Percentiles rank a stretch among this genome's conserved stretches.
These are phyloP conservation scores for Zelleria hepariella DNA, from an alignment of 2,888 invertebrate genomes.

Conservation along the genomic window DNA sequence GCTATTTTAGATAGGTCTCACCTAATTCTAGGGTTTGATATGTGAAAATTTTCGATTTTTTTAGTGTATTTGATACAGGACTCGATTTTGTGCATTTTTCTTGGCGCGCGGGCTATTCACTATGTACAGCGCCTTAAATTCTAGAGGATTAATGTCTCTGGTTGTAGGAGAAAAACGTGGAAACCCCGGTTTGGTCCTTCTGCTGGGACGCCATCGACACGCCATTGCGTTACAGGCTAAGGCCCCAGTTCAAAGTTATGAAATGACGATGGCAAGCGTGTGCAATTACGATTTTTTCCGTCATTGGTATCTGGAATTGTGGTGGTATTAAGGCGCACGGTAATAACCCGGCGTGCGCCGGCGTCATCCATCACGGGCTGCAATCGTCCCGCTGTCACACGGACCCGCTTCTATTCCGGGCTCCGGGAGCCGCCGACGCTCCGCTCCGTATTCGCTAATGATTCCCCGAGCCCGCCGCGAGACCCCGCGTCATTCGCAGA, in stretches of 20 bases:
- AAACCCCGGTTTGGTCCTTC: no score
- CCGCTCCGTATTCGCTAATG: constrained; percentile 66
- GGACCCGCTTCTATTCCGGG: constrained; percentile 53
- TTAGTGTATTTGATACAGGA: no score
- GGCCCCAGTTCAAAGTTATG: not conserved
- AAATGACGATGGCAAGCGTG: not conserved
- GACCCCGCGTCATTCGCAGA: constrained; percentile 30
- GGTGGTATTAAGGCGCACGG: not conserved
- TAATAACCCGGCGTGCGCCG: constrained; percentile 15
- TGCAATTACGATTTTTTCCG: constrained; percentile 1
- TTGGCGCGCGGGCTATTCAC: no score
- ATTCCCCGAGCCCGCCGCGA: constrained; percentile 38
- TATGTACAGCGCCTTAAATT: no score
- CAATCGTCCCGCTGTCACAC: constrained; percentile 63
- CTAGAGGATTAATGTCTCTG: no score
- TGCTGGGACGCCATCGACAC: no score
- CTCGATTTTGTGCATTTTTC: no score
- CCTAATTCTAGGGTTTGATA: no score
- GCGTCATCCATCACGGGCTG: constrained; percentile 64
- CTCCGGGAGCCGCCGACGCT: constrained; percentile 17
- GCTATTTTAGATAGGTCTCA: no score
- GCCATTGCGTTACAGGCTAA: no score
- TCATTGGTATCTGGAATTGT: not conserved
- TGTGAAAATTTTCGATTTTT: no score
- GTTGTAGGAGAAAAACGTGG: no score